phyloP scores from a whole-genome alignment of 2,113 vertebrate genomes.

The Odontesthes bonariensis region DNA sequence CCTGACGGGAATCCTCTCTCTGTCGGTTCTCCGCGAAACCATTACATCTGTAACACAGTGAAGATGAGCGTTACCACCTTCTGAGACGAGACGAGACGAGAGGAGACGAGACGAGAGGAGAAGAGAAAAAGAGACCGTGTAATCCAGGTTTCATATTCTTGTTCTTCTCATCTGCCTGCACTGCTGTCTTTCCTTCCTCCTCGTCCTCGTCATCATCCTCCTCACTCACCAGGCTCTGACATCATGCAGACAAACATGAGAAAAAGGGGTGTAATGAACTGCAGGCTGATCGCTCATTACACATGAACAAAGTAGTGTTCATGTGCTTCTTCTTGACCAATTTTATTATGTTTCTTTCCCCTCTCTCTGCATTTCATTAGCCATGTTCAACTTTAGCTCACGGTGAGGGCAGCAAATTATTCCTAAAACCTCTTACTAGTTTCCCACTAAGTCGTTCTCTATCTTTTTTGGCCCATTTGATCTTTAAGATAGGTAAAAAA shows the following conservation, averaged over 20 bases:
- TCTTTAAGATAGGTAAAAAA: too few species aligned
- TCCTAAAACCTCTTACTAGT: not conserved
- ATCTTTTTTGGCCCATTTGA: too few species aligned
- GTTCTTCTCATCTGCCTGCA: constrained; percentile 85
- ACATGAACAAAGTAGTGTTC: not conserved
- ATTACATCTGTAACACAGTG: constrained; percentile 77
- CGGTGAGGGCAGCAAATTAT: not conserved
- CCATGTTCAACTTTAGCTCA: not conserved
- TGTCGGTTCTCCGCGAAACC: constrained; percentile 78
- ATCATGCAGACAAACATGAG: constrained; percentile 5
- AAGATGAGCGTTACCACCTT: not conserved
- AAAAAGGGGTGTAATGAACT: not conserved
- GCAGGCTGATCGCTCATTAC: not conserved
- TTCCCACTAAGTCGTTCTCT: too few species aligned
- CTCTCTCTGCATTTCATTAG: constrained; percentile 78
- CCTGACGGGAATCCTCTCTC: constrained; percentile 86
- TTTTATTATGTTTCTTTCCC: constrained; percentile 27
- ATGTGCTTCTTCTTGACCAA: not conserved
- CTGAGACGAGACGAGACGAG: not conserved
- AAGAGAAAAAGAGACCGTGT: constrained; percentile 57
- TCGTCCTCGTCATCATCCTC: constrained; percentile 96
- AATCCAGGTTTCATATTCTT: constrained; percentile 79
- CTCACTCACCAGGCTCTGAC: constrained; percentile 91
- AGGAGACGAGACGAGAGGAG: not conserved
- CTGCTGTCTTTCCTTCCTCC: constrained; percentile 84